Conservation (phyloP, 2,797 vertebrate genomes). For the Smutsia temminckii region DNA sequence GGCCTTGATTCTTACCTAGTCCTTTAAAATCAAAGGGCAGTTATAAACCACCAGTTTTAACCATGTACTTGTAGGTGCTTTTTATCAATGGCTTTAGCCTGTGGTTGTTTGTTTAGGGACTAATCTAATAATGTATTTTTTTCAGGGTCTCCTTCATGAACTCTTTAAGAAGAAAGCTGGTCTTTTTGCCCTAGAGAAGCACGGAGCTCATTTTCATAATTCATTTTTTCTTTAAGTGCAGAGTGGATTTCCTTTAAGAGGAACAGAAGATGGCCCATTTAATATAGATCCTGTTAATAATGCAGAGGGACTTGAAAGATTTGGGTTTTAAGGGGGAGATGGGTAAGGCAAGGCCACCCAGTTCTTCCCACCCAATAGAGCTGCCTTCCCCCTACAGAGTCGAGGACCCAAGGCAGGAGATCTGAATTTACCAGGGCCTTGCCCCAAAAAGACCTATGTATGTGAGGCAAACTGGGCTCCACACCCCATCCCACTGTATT, state of each 20-base stretch:
- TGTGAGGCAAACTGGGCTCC: background rate
- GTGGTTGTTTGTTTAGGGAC: background rate
- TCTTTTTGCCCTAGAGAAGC: constrained; percentile 46
- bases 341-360: background rate
- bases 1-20: background rate
- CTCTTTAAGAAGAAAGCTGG: constrained; percentile 34
- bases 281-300: constrained; percentile 48
- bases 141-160: background rate
- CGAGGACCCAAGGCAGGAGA: rapidly evolving
- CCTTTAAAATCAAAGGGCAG: constrained; percentile 35
- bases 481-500: too few species aligned
- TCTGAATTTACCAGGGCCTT: background rate
- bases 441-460: background rate
- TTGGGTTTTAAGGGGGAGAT: background rate
- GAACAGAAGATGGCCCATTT: constrained; percentile 40
- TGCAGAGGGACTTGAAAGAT: constrained; percentile 24
- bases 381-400: background rate
- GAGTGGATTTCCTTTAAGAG: constrained; percentile 48
- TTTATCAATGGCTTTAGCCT: background rate
- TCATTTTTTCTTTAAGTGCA: constrained; percentile 59
- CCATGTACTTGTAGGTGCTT: background rate
- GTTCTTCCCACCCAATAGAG: background rate
- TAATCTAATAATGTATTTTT: constrained; percentile 34
- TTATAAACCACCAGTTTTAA: background rate
- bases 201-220: constrained; percentile 48